A percentile compares a stretch with the other conserved stretches of the same genome.
Evolutionary conservation across 2,888 invertebrate species (phyloP).

Genomic region (Drosophila paucipuncta): DNA sequence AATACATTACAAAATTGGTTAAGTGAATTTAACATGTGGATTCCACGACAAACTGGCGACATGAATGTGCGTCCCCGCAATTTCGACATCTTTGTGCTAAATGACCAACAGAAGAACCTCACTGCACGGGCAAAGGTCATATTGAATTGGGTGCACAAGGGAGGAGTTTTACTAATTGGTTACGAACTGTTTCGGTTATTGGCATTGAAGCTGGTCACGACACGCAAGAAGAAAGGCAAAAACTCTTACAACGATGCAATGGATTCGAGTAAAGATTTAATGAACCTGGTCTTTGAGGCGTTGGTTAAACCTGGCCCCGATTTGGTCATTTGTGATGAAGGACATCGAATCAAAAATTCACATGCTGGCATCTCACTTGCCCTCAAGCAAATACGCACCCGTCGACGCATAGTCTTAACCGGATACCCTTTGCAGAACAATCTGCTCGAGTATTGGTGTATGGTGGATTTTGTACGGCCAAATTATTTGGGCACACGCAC

Average conservation of each 20-base stretch:
- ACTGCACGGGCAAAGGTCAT: conserved; percentile 94
- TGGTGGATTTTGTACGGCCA: conserved; percentile 99
- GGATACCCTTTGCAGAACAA: conserved; percentile 99
- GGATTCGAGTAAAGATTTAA: conserved; percentile 89
- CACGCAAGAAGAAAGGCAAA: conserved; percentile 86
- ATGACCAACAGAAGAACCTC: conserved; percentile 97
- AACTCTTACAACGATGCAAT: conserved; percentile 81
- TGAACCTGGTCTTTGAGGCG: conserved; percentile 94
- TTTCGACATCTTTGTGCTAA: conserved; percentile 95
- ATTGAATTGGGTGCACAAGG: conserved; percentile 93
- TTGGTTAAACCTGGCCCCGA: conserved; percentile 97
- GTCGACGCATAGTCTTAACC: conserved; percentile 97
- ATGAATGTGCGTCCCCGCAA: conserved; percentile 91
- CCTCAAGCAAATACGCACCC: conserved; percentile 96
- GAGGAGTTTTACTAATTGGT: conserved; percentile 97
- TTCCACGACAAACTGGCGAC: conserved; percentile 90
- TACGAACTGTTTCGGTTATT: conserved; percentile 98
- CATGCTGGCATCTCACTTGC: conserved; percentile 98
- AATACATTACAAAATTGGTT: conserved; percentile 99
- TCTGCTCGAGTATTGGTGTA: conserved; percentile 98
- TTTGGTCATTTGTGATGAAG: conserved; percentile 97
- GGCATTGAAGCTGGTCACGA: conserved; percentile 89
- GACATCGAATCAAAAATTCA: conserved; percentile 98
- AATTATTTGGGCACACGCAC: conserved; percentile 98
- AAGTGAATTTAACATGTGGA: conserved; percentile 99